These are phyloP conservation scores for Beroe forskalii DNA, from an alignment of 37 sponge, comb jelly and placozoan genomes.

Conservation along the genomic window DNA sequence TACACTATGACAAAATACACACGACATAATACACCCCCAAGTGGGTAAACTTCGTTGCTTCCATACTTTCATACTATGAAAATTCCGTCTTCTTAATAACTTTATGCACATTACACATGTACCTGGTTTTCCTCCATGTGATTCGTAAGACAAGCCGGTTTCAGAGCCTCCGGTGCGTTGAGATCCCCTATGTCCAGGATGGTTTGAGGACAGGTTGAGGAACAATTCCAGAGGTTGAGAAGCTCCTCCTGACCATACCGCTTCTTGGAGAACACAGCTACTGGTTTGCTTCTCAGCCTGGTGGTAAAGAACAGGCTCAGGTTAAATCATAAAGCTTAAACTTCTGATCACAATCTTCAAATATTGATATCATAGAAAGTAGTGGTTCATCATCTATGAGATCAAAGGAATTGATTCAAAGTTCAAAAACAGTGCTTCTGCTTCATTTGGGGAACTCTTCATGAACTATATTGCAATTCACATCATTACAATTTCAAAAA, in stretches of 20 bases:
- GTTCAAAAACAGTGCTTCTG: neutral
- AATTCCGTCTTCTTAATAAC: no score
- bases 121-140: neutral
- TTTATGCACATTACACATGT: no score
- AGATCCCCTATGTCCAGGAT: neutral
- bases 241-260: conserved; percentile 49
- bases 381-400: neutral
- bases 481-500: neutral
- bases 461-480: neutral
- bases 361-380: no score
- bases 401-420: neutral
- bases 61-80: no score
- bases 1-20: no score
- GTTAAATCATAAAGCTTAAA: no score
- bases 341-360: no score
- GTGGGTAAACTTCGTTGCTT: no score
- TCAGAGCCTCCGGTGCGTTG: neutral
- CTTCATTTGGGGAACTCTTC: neutral
- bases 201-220: neutral
- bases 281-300: conserved; percentile 40
- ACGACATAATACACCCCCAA: no score
- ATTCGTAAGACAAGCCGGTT: neutral
- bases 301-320: neutral
- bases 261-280: conserved; percentile 30
- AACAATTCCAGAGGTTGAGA: conserved; percentile 3